Conservation (phyloP, 2,797 vertebrate species). For the Picus viridis region DNA sequence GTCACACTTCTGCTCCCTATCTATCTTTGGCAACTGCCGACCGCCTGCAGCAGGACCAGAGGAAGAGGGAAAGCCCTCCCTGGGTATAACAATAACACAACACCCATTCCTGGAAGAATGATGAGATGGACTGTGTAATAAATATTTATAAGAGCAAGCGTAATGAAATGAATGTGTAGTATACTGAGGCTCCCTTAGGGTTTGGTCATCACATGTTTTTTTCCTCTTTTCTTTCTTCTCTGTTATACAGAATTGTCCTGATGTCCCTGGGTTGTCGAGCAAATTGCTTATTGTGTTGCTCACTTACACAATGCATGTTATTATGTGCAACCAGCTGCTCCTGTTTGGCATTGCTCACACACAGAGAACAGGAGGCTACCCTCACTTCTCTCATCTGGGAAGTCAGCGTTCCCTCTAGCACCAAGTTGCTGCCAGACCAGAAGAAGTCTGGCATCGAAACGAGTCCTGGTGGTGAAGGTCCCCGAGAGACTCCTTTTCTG, state of each 20-base stretch:
- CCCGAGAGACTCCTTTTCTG: neutral
- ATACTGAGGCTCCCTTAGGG: slow-evolving; percentile 58
- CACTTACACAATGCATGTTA: slow-evolving; percentile 70
- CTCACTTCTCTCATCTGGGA: slow-evolving; percentile 5
- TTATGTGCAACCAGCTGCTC: slow-evolving; percentile 75
- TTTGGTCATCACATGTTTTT: slow-evolving; percentile 52
- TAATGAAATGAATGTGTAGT: slow-evolving; percentile 72
- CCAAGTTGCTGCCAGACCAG: slow-evolving; percentile 24
- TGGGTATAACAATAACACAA: slow-evolving; percentile 43
- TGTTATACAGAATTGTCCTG: slow-evolving; percentile 56
- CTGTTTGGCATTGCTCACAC: slow-evolving; percentile 56
- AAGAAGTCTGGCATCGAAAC: neutral
- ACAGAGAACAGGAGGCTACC: slow-evolving; percentile 57
- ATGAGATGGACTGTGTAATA: slow-evolving; percentile 59
- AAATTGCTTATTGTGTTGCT: slow-evolving; percentile 74
- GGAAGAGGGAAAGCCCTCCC: slow-evolving; percentile 38
- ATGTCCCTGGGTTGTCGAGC: slow-evolving; percentile 69
- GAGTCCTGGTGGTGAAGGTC: slow-evolving; percentile 3
- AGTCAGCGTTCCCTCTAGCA: neutral
- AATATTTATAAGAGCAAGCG: slow-evolving; percentile 72
- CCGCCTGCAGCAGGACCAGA: slow-evolving; percentile 44
- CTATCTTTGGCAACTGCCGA: slow-evolving; percentile 28
- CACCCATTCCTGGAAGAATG: slow-evolving; percentile 58
- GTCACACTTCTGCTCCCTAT: slow-evolving; percentile 40
- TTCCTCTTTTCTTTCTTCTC: slow-evolving; percentile 57